Base-by-base conservation (phyloP, 2,888 invertebrate genomes). In the Phengaris alcon region DNA sequence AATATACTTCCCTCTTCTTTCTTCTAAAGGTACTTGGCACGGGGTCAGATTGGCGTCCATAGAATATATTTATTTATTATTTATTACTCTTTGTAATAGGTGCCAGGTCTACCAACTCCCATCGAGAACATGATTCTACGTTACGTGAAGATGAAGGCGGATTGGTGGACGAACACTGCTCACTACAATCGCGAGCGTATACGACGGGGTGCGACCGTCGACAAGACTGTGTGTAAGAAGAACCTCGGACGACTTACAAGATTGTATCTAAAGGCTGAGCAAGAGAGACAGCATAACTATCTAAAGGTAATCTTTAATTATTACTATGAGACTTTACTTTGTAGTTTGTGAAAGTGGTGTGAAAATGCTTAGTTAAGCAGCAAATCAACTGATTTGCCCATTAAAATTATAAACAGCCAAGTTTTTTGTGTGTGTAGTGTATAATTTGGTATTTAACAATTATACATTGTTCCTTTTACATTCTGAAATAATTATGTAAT, bases 161-260 rank as follows among this genome's bases (percentile, higher is more conserved):
- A 99, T 90, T 99, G 99, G 99, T 99, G 99, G 99, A 99, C 99
- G 0, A 99, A 99, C 90, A 99, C 99, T 0, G 99, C 99, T 0
- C 99, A 99, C 89, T 99, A 99, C 91, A 99, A 99, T 93, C 95
- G 99, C 68, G 99, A 99, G 90, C 95, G 99, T 83, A 99, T 99
- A 80, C 96, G 99, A 4, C 96, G 99, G 82, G 99, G 99, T n/a
- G 99, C 99, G 74, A 99, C 99, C 0, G 99, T 99, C 15, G 99
- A 99, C 88, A 99, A 99, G 90, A 99, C 99, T 0, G 99, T 99
- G 0, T 99, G 99, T 90, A 99, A 99, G 93, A 99, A 99, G 94
- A 99, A 99, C 93, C 95, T 99, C 80, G 99, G 99, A 1, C 95
- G 99, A n/a, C 94, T 99, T 74, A 99, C 99, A 0, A 94, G 99